Percentiles rank a stretch among this genome's conserved stretches.
Conservation (phyloP, 2,888 invertebrate genomes). For the Drosophila villosipedis region DNA sequence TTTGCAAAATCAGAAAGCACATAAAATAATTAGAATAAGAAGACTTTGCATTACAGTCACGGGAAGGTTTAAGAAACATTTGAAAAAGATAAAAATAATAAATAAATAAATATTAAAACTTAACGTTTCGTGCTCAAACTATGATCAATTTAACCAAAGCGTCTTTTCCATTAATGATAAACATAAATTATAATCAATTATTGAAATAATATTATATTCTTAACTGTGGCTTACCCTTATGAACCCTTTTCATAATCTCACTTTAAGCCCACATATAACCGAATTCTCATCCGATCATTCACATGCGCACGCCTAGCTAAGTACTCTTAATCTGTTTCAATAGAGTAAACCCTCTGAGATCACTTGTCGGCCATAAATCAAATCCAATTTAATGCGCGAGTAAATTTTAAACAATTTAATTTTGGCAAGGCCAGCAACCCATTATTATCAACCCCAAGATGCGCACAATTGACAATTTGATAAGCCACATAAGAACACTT, state of each 20-base stretch:
- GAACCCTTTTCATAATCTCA: slow-evolving; percentile 20
- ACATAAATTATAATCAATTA: slow-evolving; percentile 27
- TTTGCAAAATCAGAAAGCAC: background rate
- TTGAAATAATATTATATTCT: background rate
- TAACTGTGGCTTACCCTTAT: background rate
- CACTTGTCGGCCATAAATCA: slow-evolving; percentile 74
- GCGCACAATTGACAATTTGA: slow-evolving; percentile 37
- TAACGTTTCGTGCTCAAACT: no score
- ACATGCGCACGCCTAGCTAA: slow-evolving; percentile 33
- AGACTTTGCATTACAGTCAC: background rate
- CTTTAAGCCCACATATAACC: slow-evolving; percentile 37
- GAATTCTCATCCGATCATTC: slow-evolving; percentile 4
- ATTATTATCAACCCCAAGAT: slow-evolving; percentile 44
- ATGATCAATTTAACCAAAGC: background rate
- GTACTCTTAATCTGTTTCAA: slow-evolving; percentile 38
- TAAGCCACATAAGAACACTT: slow-evolving; percentile 47
- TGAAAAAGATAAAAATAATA: background rate
- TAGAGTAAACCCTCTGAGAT: slow-evolving; percentile 26
- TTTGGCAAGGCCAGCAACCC: slow-evolving; percentile 54
- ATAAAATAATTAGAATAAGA: slow-evolving; percentile 6
- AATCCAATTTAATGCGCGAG: slow-evolving; percentile 55
- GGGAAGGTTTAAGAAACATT: background rate
- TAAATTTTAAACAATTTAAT: slow-evolving; percentile 57
- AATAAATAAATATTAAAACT: background rate
- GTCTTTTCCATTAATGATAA: background rate